Evolutionary conservation across 1,140 invertebrate species (phyloP), one percentile per base, ranked within the genome.

Genomic region (Chymomyza costata): DNA sequence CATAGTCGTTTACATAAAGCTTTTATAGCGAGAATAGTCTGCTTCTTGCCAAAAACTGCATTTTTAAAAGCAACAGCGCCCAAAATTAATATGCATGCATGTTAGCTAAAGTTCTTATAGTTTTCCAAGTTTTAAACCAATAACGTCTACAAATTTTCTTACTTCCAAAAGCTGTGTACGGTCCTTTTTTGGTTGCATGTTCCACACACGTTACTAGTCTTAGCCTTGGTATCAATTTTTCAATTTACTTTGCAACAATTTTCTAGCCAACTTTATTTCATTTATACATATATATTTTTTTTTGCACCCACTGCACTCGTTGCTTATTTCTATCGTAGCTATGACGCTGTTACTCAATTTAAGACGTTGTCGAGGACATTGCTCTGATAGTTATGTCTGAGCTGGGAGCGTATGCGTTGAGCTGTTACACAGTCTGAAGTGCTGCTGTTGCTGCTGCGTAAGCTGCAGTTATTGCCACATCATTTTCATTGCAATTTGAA

Each of bases 321-420:
- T 65, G 59, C 48, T 58, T 65, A 67, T 55, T 68, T 52, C 45
- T 59, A 69, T 58, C 65, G 57, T 15, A 66, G 51, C 53, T 25
- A 44, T 17, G 21, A 49, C 46, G 32, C 45, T 47, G 64, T 71
- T 71, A 55, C 64, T 60, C 65, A 66, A 78, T 71, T 71, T 57
- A 62, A 69, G 60, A 54, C 57, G 52, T 56, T 55, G 58, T 32
- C 58, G 52, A 50, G 45, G 67, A 55, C 60, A 61, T 55, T 52
- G 44, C 63, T 63, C 60, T 76, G 66, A 58, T 70, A 78, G 52
- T 78, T 70, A 59, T 61, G 53, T 74, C 65, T 52, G 69, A n/a
- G n/a, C n/a, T n/a, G n/a, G n/a, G n/a, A n/a, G n/a, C n/a, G n/a
- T n/a, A n/a, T n/a, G n/a, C n/a, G n/a, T n/a, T n/a, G n/a, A n/a